A percentile compares a stretch with the other conserved stretches of the same genome.
phyloP scores from a whole-genome alignment of 2,888 invertebrate species.

The Pilophorus perplexus region DNA sequence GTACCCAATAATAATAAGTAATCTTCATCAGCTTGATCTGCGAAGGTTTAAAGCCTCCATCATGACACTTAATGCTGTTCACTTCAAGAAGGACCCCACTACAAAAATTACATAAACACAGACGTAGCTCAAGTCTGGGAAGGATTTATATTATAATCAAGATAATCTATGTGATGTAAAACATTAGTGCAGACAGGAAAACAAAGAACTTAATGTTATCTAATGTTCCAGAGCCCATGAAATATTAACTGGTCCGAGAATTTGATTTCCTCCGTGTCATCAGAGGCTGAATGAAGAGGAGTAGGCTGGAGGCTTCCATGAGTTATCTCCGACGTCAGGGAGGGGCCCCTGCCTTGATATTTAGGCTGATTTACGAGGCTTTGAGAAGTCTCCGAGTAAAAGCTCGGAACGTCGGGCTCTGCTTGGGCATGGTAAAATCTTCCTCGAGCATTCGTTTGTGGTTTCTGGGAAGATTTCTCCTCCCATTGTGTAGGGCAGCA shows the following conservation, averaged over 20 bases:
- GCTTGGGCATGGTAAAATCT: too few species aligned
- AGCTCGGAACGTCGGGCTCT: background rate
- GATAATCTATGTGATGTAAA: too few species aligned
- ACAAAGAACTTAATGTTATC: background rate
- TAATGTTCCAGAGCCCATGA: background rate
- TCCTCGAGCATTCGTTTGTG: background rate
- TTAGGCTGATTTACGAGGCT: constrained; percentile 17
- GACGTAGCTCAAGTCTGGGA: too few species aligned
- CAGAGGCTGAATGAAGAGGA: background rate
- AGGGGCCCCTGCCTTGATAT: constrained; percentile 12
- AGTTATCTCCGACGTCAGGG: constrained; percentile 9
- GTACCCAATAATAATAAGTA: too few species aligned
- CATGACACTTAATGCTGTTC: too few species aligned
- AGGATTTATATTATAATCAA: too few species aligned
- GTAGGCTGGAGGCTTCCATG: background rate
- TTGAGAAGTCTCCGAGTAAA: background rate
- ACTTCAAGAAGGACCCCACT: too few species aligned
- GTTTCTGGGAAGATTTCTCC: background rate
- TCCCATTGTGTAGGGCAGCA: background rate
- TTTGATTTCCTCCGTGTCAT: background rate
- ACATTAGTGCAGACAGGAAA: background rate
- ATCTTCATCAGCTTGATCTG: too few species aligned
- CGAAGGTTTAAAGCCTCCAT: too few species aligned
- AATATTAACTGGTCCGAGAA: background rate
- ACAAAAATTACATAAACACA: too few species aligned